These are phyloP conservation scores for Neodiprion virginianus DNA, from an alignment of 1,140 invertebrate genomes.

Conservation along the genomic window DNA sequence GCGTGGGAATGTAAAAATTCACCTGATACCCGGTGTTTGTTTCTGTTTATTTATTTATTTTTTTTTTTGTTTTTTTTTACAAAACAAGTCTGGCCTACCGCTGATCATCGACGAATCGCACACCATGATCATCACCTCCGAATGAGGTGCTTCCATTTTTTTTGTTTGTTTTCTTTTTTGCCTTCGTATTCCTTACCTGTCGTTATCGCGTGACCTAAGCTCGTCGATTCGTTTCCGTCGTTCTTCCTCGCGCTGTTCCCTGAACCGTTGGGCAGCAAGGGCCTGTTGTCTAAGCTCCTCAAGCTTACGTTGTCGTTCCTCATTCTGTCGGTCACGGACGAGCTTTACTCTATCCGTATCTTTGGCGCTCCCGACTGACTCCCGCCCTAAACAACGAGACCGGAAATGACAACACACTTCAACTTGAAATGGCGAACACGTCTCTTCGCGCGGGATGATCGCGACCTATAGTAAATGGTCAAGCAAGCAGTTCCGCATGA, in stretches of 20 bases:
- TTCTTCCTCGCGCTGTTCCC: conserved; percentile 88
- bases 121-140: too few species aligned
- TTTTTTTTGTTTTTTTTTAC: too few species aligned
- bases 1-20: too few species aligned
- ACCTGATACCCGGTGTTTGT: too few species aligned
- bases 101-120: too few species aligned
- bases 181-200: conserved; percentile 60
- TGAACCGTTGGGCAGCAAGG: conserved; percentile 83
- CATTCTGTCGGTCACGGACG: conserved; percentile 82
- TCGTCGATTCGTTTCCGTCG: conserved; percentile 81
- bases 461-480: too few species aligned
- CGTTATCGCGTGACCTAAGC: conserved; percentile 76
- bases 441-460: too few species aligned
- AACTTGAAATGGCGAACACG: too few species aligned
- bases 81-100: too few species aligned
- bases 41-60: too few species aligned
- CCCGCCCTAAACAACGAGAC: conserved; percentile 49
- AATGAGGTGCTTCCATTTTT: not conserved
- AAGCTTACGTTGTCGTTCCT: conserved; percentile 83
- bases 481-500: too few species aligned
- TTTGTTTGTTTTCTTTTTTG: not conserved
- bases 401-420: too few species aligned
- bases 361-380: conserved; percentile 52
- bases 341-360: conserved; percentile 60
- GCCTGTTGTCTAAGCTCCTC: conserved; percentile 87